A percentile compares a stretch with the other conserved stretches of the same genome.
Conservation (phyloP, 2,113 vertebrate genomes). For the Gobiocypris rarus region DNA sequence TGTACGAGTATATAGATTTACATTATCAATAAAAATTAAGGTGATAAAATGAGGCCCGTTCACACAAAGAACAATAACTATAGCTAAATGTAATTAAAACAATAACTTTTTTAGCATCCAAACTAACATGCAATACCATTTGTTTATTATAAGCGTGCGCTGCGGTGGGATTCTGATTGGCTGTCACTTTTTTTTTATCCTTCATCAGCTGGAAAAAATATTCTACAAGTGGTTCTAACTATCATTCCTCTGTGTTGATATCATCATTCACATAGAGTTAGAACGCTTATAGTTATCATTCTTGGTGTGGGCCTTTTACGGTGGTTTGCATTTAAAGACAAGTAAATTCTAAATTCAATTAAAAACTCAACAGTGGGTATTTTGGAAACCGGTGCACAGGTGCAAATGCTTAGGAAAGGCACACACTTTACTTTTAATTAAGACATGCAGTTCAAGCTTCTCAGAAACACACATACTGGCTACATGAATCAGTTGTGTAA, state of each 20-base stretch:
- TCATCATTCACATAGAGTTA: not conserved
- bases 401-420: conserved; percentile 24
- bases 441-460: not conserved
- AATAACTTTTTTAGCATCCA: not conserved
- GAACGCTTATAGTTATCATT: not conserved
- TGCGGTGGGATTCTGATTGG: not conserved
- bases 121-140: not conserved
- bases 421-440: conserved; percentile 24
- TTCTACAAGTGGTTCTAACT: not conserved
- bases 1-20: not conserved
- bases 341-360: not conserved
- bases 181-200: not conserved
- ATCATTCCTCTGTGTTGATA: not conserved
- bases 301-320: not conserved
- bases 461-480: not conserved
- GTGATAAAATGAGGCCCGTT: not conserved
- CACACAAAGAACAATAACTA: not conserved
- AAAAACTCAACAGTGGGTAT: not conserved
- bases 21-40: not conserved
- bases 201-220: not conserved
- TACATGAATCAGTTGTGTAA: not conserved
- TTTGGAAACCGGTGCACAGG: not conserved
- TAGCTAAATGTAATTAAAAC: not conserved
- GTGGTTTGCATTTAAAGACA: not conserved
- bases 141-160: not conserved